phyloP scores from a whole-genome alignment of 2,888 invertebrate genomes.

The Acanthopleura granulata region DNA sequence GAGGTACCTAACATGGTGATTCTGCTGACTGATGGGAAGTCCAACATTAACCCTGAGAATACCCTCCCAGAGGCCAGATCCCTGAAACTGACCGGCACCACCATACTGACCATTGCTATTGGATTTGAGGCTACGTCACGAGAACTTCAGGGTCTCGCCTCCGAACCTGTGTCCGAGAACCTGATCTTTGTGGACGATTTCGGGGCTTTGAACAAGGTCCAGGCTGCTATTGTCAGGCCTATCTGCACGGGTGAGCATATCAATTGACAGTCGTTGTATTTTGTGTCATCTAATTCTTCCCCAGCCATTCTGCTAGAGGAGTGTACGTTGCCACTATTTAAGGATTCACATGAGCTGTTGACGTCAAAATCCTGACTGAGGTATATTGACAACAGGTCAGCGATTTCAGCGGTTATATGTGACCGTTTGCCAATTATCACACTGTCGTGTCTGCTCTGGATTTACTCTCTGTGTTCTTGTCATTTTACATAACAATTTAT shows the following conservation, averaged over 20 bases:
- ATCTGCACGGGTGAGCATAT: constrained; percentile 56
- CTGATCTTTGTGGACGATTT: constrained; percentile 57
- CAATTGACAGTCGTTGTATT: not conserved
- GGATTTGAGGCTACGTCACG: constrained; percentile 42
- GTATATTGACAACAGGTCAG: no score
- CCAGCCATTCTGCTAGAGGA: no score
- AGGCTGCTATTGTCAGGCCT: constrained; percentile 50
- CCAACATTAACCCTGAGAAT: constrained; percentile 56
- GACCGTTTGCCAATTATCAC: no score
- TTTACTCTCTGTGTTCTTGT: no score
- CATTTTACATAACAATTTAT: no score
- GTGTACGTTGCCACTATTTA: no score
- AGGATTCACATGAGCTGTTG: no score
- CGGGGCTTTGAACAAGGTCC: constrained; percentile 47
- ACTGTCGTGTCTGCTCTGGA: no score
- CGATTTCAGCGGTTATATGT: no score
- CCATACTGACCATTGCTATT: constrained; percentile 56
- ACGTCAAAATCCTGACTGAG: no score
- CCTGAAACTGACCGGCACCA: constrained; percentile 48
- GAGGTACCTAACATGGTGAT: constrained; percentile 54
- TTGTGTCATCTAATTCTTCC: no score
- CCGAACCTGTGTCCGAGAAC: constrained; percentile 54
- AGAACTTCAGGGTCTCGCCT: constrained; percentile 59
- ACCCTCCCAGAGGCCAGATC: constrained; percentile 59
- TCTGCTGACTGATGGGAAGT: constrained; percentile 60